Evolutionary conservation across 2,888 invertebrate species (phyloP).

Genomic region (Eristalis pertinax): DNA sequence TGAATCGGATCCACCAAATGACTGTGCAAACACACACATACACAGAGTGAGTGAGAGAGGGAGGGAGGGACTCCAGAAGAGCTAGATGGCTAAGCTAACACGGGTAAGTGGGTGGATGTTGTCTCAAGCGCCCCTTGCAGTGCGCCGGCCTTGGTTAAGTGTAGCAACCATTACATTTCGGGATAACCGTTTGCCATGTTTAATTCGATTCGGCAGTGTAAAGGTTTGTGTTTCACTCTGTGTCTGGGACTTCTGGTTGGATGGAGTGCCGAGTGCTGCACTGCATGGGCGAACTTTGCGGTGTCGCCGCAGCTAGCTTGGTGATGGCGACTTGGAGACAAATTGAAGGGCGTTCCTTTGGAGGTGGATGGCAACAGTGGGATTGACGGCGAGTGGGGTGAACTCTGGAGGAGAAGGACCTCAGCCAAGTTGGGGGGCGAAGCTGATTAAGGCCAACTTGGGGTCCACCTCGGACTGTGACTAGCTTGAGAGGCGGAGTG

Average conservation of each 20-base stretch:
- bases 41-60: slow-evolving; percentile 16
- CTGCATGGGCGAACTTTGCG: slow-evolving; percentile 46
- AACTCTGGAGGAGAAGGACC: too few species aligned
- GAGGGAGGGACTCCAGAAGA: not conserved
- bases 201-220: slow-evolving; percentile 68
- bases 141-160: slow-evolving; percentile 41
- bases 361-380: not conserved
- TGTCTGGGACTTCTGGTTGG: slow-evolving; percentile 53
- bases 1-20: slow-evolving; percentile 61
- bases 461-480: too few species aligned
- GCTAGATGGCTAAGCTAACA: slow-evolving; percentile 59
- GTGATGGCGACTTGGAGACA: not conserved
- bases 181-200: slow-evolving; percentile 68
- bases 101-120: slow-evolving; percentile 66
- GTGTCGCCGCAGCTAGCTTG: not conserved
- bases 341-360: too few species aligned
- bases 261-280: slow-evolving; percentile 22
- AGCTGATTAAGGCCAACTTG: too few species aligned
- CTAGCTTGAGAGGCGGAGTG: too few species aligned
- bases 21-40: slow-evolving; percentile 66
- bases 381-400: not conserved
- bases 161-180: slow-evolving; percentile 59
- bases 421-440: too few species aligned
- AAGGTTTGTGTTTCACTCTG: slow-evolving; percentile 60
- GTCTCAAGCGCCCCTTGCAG: slow-evolving; percentile 59